Evolutionary conservation across 2,888 invertebrate genomes (phyloP).

Genomic region (Aphrophora alni): DNA sequence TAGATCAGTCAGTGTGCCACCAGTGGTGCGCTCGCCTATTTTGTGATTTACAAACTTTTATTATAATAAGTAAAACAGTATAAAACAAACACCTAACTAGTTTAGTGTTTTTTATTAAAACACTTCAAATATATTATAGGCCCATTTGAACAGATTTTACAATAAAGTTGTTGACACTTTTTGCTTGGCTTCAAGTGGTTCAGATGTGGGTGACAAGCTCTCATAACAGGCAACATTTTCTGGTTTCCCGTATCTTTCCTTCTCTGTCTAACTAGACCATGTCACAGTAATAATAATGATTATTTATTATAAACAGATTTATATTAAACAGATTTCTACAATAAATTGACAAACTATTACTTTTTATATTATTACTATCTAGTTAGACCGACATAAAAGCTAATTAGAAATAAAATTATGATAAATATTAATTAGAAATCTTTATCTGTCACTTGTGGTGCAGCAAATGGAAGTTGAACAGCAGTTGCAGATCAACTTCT

Average conservation of each 20-base stretch:
- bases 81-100: not conserved
- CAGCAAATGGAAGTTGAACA: too few species aligned
- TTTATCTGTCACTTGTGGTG: too few species aligned
- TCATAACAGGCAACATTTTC: not conserved
- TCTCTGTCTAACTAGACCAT: not conserved
- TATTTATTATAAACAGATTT: too few species aligned
- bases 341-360: too few species aligned
- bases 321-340: too few species aligned
- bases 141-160: not conserved
- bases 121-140: not conserved
- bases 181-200: not conserved
- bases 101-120: not conserved
- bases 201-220: not conserved
- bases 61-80: not conserved
- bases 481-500: too few species aligned
- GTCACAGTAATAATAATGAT: not conserved
- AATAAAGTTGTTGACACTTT: not conserved
- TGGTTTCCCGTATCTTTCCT: not conserved
- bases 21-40: not conserved
- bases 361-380: too few species aligned
- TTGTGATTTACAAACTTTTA: not conserved
- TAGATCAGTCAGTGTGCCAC: not conserved
- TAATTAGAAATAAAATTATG: too few species aligned
- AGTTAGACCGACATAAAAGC: too few species aligned
- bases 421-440: too few species aligned